Percentiles rank a stretch among this genome's conserved stretches.
These are phyloP conservation scores for Mayetiola destructor DNA, from an alignment of 2,888 invertebrate species.

Conservation along the genomic window DNA sequence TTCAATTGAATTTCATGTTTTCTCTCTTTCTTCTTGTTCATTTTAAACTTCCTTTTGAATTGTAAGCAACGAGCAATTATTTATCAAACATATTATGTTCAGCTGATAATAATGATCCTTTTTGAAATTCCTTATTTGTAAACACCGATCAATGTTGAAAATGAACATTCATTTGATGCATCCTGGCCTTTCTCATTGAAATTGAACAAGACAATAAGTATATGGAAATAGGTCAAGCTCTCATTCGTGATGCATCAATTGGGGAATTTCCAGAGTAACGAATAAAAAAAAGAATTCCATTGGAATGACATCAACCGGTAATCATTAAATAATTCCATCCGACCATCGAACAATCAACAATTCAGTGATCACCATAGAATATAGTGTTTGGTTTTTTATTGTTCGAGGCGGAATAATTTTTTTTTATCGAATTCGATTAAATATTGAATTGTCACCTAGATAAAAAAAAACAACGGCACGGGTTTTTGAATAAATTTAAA, in stretches of 20 bases:
- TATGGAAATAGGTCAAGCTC: constrained; percentile 2
- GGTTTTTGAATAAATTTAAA: neutral
- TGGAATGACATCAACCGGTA: no score
- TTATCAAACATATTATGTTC: neutral
- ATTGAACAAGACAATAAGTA: no score
- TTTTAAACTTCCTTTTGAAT: neutral
- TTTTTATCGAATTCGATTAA: no score
- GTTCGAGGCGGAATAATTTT: no score
- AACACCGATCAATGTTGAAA: neutral
- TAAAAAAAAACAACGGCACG: neutral
- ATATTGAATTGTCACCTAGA: neutral
- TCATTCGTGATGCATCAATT: constrained; percentile 7
- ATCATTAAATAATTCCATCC: no score
- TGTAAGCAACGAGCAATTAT: neutral
- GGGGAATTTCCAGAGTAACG: no score
- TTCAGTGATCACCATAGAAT: no score
- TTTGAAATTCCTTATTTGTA: neutral
- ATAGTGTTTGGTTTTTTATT: no score
- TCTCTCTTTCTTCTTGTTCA: neutral
- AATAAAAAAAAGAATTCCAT: no score
- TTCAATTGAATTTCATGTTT: neutral
- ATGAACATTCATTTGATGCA: neutral
- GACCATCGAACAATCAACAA: no score
- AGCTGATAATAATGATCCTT: no score
- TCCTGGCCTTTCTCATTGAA: neutral